Evolutionary conservation across 2,113 vertebrate genomes (phyloP).

Genomic region (Chaetops frenatus): DNA sequence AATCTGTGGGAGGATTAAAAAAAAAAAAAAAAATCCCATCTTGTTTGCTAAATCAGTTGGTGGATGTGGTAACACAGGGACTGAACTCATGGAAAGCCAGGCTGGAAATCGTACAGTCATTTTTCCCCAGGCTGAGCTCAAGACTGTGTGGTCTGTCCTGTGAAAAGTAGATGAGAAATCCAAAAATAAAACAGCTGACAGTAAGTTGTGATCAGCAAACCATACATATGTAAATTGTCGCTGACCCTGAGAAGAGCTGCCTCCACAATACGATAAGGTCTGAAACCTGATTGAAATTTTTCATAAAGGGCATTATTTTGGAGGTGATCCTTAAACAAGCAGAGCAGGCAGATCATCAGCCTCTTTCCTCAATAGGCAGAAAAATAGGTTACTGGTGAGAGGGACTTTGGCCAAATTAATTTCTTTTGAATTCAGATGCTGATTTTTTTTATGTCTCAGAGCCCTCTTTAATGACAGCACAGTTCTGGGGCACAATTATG

Average conservation of each 20-base stretch:
- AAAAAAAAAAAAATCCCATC: background rate
- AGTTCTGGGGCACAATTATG: background rate
- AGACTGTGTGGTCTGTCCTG: constrained; percentile 50
- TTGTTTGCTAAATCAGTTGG: constrained; percentile 36
- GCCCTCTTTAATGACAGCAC: background rate
- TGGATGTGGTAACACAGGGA: background rate
- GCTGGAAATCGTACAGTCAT: background rate
- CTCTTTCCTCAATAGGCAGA: background rate
- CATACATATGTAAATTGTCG: constrained; percentile 41
- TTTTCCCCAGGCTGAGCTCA: constrained; percentile 13
- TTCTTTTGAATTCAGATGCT: background rate
- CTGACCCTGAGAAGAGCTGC: constrained; percentile 59
- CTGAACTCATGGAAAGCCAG: background rate
- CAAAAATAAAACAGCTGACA: constrained; percentile 64
- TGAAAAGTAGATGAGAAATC: constrained; percentile 56
- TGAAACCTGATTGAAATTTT: constrained; percentile 55
- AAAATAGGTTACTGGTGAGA: constrained; percentile 4
- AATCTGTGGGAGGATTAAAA: constrained; percentile 1
- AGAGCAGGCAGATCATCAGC: constrained; percentile 10
- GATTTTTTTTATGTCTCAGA: background rate
- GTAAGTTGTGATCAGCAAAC: background rate
- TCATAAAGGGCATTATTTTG: constrained; percentile 53
- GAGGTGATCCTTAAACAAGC: constrained; percentile 26
- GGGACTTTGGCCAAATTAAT: background rate
- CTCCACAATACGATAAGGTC: constrained; percentile 44